Percentiles rank a stretch among this genome's conserved stretches.
Evolutionary conservation across 2,113 vertebrate species (phyloP).

Genomic region (Aldabrachelys gigantea): DNA sequence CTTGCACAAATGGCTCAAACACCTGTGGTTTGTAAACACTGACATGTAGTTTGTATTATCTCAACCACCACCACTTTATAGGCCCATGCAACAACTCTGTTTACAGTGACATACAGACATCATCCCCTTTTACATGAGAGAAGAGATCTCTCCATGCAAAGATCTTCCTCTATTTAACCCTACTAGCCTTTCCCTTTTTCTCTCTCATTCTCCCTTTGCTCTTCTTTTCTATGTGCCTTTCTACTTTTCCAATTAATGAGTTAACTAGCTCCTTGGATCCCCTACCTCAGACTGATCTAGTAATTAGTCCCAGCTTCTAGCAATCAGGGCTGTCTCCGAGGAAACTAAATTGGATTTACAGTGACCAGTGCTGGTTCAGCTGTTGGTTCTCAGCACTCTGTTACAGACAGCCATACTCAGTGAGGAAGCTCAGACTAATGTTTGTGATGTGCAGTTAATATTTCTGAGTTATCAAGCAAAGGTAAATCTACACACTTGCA

Average conservation of each 20-base stretch:
- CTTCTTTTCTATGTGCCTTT: neutral
- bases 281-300: neutral
- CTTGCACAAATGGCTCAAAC: neutral
- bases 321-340: neutral
- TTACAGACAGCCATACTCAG: neutral
- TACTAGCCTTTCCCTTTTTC: neutral
- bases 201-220: neutral
- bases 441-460: neutral
- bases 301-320: neutral
- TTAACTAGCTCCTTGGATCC: neutral
- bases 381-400: neutral
- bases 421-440: neutral
- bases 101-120: neutral
- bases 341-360: neutral
- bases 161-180: neutral
- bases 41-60: neutral
- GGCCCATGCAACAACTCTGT: neutral
- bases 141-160: neutral
- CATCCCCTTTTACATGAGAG: neutral
- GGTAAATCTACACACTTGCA: neutral
- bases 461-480: neutral
- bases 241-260: neutral
- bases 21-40: neutral
- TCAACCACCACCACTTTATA: neutral
- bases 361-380: neutral